Percentiles rank a stretch among this genome's conserved stretches.
These are phyloP conservation scores for Pyrocoelia pectoralis DNA, from an alignment of 2,888 invertebrate genomes.

Conservation along the genomic window DNA sequence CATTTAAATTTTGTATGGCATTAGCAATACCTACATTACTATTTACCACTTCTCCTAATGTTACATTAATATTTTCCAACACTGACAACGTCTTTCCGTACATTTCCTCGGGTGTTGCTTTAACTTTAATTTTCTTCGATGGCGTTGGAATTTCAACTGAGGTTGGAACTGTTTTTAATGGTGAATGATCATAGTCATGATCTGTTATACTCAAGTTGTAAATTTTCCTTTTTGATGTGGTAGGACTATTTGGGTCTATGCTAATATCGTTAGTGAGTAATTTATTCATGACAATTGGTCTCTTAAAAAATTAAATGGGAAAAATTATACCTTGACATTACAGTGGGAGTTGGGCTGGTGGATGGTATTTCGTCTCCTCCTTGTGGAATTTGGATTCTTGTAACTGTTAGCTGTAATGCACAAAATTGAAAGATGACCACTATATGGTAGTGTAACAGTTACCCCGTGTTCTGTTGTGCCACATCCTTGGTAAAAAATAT, in stretches of 20 bases:
- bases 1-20: background rate
- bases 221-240: background rate
- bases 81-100: background rate
- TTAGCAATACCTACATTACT: background rate
- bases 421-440: conserved; percentile 2
- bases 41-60: too few species aligned
- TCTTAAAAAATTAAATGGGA: background rate
- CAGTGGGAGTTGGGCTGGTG: conserved; percentile 1
- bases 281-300: background rate
- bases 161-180: background rate
- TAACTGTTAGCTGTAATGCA: conserved; percentile 2
- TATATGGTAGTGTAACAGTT: conserved; percentile 9
- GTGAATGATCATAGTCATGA: conserved; percentile 6
- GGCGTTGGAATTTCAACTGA: background rate
- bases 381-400: background rate
- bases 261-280: background rate
- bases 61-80: background rate
- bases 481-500: conserved; percentile 12
- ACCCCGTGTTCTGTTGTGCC: background rate
- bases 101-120: background rate
- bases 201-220: conserved; percentile 1
- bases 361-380: background rate
- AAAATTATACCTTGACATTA: conserved; percentile 3
- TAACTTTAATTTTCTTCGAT: background rate
- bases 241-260: conserved; percentile 5